Base-by-base conservation (phyloP, 2,797 vertebrate species). In the Petrocephalus sullivani region DNA sequence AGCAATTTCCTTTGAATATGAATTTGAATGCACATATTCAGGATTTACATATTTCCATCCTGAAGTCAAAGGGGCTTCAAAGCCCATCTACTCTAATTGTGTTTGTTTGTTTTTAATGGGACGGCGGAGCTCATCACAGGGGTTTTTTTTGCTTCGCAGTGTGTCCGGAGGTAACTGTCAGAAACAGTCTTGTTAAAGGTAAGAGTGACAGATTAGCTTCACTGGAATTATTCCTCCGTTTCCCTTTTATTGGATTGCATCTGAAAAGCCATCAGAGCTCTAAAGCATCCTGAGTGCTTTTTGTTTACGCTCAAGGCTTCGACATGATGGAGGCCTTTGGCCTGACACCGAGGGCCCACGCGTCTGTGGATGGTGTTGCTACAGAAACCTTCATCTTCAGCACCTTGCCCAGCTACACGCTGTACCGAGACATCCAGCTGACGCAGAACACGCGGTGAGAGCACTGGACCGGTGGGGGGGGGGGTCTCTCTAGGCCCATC, bases 281-380 rank as follows among this genome's bases (percentile, higher is more conserved):
- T 6, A 84, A 53, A 23, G 53, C 6, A 82, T 49, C 61, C 71
- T 85, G 87, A 21, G 0, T 10, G 49, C 90, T 56, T 90, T 87
- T 91, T 58, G 61, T 91, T 67, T 78, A 41, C 61, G 23, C 56
- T 19, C 46, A 92, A 99, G 98, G 98, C 8, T 98, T 98, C 71
- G 94, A 99, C 92, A 97, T 99, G 96, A 98, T 99, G 98, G 96
- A 95, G 21, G 96, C 94, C 0, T 99, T 99, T 33, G 97, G 98
- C 88, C 93, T 99, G 87, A 96, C 96, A 0, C 95, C 92, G 89
- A 95, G 91, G 87, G 96, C 96, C 56, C 97, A 98, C 1, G 95
- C 97, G 9, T 96, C 96, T 0, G 89, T 98, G 83, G 96, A 96
- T 14, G 98, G 98, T 0, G 95, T 99, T 14, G 95, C 97, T 1